A percentile compares a stretch with the other conserved stretches of the same genome.
Conservation (phyloP, 2,113 vertebrate species). For the Zosterops lateralis region DNA sequence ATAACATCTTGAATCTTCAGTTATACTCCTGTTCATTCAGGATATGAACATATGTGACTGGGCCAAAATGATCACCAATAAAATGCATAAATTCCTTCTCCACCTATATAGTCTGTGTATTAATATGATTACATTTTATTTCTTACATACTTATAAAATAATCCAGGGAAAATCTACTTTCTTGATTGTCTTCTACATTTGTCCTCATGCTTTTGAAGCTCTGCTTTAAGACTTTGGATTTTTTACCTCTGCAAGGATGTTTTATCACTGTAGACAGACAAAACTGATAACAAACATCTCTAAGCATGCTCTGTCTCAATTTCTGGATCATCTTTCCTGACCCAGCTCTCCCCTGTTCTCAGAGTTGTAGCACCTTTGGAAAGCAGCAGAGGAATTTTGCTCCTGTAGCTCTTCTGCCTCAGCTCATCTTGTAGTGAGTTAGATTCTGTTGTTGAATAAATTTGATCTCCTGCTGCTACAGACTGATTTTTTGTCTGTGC, state of each 20-base stretch:
- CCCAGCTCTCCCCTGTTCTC: neutral
- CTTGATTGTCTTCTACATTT: neutral
- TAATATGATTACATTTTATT: neutral
- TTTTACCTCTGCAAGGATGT: neutral
- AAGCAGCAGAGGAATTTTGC: neutral
- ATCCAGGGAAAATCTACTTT: neutral
- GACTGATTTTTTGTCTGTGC: neutral
- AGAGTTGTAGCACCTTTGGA: neutral
- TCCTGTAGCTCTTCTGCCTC: neutral
- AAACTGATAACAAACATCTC: neutral
- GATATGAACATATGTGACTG: accelerated
- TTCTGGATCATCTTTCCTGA: neutral
- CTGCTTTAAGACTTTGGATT: neutral
- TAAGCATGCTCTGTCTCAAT: neutral
- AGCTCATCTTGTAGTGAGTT: neutral
- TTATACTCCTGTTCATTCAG: neutral
- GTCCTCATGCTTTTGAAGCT: neutral
- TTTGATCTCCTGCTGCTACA: neutral
- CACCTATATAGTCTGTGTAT: neutral
- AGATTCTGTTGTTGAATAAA: neutral
- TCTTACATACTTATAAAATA: neutral
- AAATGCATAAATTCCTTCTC: neutral
- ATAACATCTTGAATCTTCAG: neutral
- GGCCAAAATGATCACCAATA: neutral
- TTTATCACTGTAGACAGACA: neutral